Evolutionary conservation across 2,797 vertebrate genomes (phyloP).

Genomic region (Tragelaphus eurycerus): DNA sequence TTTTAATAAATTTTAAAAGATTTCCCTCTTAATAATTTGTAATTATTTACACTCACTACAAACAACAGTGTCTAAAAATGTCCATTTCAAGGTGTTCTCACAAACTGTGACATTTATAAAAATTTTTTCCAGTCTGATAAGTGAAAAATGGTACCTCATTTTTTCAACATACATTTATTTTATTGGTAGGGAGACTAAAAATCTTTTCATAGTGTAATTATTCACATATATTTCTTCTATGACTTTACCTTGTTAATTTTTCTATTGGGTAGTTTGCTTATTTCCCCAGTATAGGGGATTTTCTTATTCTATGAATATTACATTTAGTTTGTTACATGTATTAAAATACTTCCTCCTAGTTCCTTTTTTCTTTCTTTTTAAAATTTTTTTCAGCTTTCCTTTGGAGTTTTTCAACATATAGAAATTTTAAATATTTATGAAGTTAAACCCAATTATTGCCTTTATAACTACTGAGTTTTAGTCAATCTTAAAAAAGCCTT

Average conservation of each 20-base stretch:
- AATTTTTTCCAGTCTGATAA: neutral
- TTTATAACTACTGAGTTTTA: neutral
- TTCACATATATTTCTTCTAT: neutral
- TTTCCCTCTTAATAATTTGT: neutral
- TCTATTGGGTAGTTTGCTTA: neutral
- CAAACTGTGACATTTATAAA: neutral
- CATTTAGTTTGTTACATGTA: neutral
- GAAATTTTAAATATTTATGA: neutral
- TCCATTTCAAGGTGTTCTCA: neutral
- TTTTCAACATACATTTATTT: neutral
- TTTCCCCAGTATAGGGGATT: neutral
- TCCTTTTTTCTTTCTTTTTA: neutral
- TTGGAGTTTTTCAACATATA: neutral
- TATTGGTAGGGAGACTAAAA: neutral
- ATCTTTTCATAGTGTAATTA: neutral
- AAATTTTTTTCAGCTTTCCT: neutral
- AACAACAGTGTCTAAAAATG: neutral
- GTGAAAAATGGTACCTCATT: neutral
- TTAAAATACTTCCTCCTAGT: neutral
- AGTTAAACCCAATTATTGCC: neutral
- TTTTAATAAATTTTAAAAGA: neutral
- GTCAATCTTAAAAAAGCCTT: neutral
- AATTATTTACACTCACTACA: neutral
- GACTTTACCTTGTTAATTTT: neutral
- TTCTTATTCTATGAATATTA: neutral